Base-by-base conservation (phyloP, 1,140 invertebrate species). In the Drosophila insularis region DNA sequence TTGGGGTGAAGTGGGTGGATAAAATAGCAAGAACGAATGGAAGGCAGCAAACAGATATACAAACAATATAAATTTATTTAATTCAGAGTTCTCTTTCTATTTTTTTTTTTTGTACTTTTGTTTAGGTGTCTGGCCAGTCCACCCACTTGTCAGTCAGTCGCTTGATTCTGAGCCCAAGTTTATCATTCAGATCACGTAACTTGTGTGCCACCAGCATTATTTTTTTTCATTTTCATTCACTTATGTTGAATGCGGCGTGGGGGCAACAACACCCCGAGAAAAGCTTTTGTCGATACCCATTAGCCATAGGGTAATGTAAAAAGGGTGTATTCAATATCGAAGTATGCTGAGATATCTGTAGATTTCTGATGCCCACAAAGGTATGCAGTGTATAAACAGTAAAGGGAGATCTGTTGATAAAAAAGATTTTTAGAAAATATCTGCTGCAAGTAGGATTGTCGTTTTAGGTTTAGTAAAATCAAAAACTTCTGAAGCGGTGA, bases 181-280 rank as follows among this genome's bases (percentile, higher is more conserved):
- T 61, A 81, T 75, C 67, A 87, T 87, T 82, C 84, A 61, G 61
- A 71, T 82, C 82, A 87, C 82, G 82, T 87, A 89, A 79, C 69
- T 79, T 73, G 73, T 72, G 71, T 84, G 75, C 71, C 68, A 81
- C 68, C 84, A 86, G 82, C 84, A 87, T 75, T 86, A 82, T 86
- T 86, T 86, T 19, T 37, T 35, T 19, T 37, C 82, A 87, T 87
- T 86, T 86, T 86, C 84, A 86, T 86, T 86, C 82, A 86, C 82
- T 86, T 86, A 86, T 63, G 79, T 68, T 61, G 37, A 53, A 13
- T 46, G 55, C 43, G 43, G 19, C 17, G 43, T 50, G 55, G 27
- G 55, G 31, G 55, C 31, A 58, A 35, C 55, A 58, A 58, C 55
- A 58, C 55, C 55, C 55, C 55, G 37, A 21, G 21, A 10, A 31